Evolutionary conservation across 1,140 invertebrate species (phyloP).

Genomic region (Tetramorium simillimum): DNA sequence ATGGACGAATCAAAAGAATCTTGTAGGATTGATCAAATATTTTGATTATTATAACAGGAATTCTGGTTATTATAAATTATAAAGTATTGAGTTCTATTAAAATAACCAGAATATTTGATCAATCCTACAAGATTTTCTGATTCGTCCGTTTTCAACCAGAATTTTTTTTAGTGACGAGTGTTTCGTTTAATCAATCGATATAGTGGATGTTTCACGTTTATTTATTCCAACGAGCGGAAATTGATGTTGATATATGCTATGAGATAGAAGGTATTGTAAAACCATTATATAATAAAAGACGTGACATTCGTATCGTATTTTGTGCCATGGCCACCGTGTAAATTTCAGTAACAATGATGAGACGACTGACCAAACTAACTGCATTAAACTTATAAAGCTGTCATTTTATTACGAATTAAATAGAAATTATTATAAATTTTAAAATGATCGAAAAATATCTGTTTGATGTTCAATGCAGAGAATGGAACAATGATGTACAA

Average conservation of each 20-base stretch:
- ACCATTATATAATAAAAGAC: conserved; percentile 73
- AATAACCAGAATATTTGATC: too few species aligned
- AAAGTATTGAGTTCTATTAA: too few species aligned
- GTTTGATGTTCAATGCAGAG: not conserved
- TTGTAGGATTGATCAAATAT: too few species aligned
- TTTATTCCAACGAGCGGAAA: conserved; percentile 50
- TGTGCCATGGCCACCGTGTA: conserved; percentile 16
- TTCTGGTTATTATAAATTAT: too few species aligned
- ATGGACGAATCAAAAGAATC: too few species aligned
- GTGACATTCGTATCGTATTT: conserved; percentile 63
- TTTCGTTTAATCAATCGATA: not conserved
- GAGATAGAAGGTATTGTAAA: conserved; percentile 40
- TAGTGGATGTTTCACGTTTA: not conserved
- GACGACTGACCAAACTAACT: not conserved
- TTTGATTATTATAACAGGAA: too few species aligned
- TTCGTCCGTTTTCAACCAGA: too few species aligned
- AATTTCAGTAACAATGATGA: not conserved
- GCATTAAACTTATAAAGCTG: not conserved
- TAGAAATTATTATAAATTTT: not conserved
- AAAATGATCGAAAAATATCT: not conserved
- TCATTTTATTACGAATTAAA: not conserved
- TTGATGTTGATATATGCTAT: conserved; percentile 13
- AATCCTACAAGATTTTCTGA: too few species aligned
- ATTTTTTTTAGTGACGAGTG: not conserved
- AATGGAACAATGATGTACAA: conserved; percentile 49